Evolutionary conservation across 2,113 vertebrate genomes (phyloP).

Genomic region (Proterorhinus semilunaris): DNA sequence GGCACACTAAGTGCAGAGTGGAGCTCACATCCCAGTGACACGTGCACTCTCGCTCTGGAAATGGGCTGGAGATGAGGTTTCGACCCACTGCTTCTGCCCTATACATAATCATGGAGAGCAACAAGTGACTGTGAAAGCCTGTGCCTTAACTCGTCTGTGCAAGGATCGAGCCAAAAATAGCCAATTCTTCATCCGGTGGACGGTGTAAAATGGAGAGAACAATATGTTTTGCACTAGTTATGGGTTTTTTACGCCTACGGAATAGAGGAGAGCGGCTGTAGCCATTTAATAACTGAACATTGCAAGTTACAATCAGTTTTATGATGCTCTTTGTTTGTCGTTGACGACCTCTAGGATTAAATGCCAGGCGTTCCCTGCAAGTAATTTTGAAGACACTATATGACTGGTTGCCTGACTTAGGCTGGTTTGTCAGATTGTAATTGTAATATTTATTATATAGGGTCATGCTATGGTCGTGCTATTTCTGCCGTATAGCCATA

Average conservation of each 20-base stretch:
- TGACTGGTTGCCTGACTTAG: too few relatives aligned
- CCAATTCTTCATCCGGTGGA: not conserved
- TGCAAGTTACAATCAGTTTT: not conserved
- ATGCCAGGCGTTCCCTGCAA: not conserved
- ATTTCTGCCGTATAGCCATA: too few relatives aligned
- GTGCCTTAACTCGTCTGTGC: slow-evolving; percentile 13
- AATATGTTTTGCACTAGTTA: not conserved
- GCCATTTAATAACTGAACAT: too few relatives aligned
- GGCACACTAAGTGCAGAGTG: slow-evolving; percentile 1
- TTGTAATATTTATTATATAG: too few relatives aligned
- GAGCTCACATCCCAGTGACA: slow-evolving; percentile 41
- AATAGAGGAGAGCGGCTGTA: too few relatives aligned
- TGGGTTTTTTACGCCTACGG: not conserved
- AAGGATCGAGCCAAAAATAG: not conserved
- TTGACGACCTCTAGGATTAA: not conserved
- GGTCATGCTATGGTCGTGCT: too few relatives aligned
- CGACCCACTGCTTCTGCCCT: slow-evolving; percentile 39
- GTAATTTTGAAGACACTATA: not conserved
- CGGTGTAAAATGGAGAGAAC: not conserved
- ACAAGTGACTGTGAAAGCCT: slow-evolving; percentile 9
- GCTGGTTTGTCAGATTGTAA: too few relatives aligned
- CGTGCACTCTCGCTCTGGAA: slow-evolving; percentile 36
- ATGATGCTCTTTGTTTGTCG: not conserved
- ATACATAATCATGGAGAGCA: slow-evolving; percentile 56
- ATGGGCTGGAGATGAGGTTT: slow-evolving; percentile 50